Conservation (phyloP, 2,888 invertebrate species). For the Pheosia gnoma region DNA sequence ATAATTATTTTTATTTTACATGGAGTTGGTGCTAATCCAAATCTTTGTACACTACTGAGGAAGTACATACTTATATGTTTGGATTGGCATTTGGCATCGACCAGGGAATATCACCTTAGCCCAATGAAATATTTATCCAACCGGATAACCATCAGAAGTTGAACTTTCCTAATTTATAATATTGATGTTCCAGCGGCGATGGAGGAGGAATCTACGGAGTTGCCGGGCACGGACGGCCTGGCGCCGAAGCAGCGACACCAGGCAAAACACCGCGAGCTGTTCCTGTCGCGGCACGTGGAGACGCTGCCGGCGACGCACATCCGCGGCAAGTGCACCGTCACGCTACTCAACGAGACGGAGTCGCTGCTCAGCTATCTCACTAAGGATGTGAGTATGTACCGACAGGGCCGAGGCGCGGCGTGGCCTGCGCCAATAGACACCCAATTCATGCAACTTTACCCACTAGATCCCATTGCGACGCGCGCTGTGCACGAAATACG, state of each 20-base stretch:
- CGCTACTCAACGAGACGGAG: slow-evolving; percentile 99
- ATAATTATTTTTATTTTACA: too few species aligned
- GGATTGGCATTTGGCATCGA: too few species aligned
- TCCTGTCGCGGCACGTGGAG: slow-evolving; percentile 98
- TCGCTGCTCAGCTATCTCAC: slow-evolving; percentile 97
- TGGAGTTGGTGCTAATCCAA: too few species aligned
- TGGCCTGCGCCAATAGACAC: not conserved
- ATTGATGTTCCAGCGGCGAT: slow-evolving; percentile 84
- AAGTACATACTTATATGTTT: too few species aligned
- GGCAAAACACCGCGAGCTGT: slow-evolving; percentile 98
- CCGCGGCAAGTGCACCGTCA: slow-evolving; percentile 99
- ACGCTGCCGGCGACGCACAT: slow-evolving; percentile 99
- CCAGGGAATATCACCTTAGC: too few species aligned
- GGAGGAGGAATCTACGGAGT: slow-evolving; percentile 86
- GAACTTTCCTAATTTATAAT: slow-evolving; percentile 10
- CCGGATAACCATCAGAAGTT: too few species aligned
- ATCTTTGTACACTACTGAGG: too few species aligned
- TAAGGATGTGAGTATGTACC: slow-evolving; percentile 93
- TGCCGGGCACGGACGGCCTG: slow-evolving; percentile 86
- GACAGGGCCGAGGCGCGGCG: slow-evolving; percentile 22
- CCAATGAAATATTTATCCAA: too few species aligned
- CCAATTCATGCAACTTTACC: not conserved
- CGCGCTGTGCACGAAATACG: too few species aligned
- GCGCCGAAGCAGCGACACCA: slow-evolving; percentile 96
- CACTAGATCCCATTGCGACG: too few species aligned